Base-by-base conservation (phyloP, 2,113 vertebrate species). In the Nanorana parkeri region DNA sequence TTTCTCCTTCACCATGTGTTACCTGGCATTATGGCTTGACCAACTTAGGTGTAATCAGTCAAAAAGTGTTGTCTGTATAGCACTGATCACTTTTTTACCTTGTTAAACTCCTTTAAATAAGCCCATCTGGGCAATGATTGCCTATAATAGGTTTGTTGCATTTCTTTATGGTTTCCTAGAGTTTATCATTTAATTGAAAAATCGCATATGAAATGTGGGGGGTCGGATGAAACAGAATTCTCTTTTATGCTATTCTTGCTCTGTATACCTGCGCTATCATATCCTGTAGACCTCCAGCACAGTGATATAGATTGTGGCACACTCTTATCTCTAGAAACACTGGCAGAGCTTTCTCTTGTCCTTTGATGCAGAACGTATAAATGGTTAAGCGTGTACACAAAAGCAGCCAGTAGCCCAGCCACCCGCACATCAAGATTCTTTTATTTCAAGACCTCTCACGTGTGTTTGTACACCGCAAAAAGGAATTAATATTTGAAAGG, bases 401-500 rank as follows among this genome's bases (percentile, higher is more conserved):
- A 69, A 69, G 54, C 78, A 24, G 52, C 54, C 66, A 68, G 52
- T 58, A n/a, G 58, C 65, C 77, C 68, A 60, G 51, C 58, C 77
- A 68, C 54, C 52, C 20, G 55, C 67, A 68, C 67, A 58, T 51
- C 41, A 69, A 80, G 29, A 47, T 81, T 21, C 26, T 75, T 81
- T 75, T 75, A 65, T 81, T 81, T 74, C 74, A 81, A 74, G 61
- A 74, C 63, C 85, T 83, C 88, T 88, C 81, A 76, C 86, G 85
- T 86, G 78, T 84, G 85, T 81, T 85, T 86, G 83, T 88, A 83
- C 86, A 88, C 79, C 87, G 85, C 74, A 85, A 86, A 68, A 82
- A 84, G 86, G 87, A 86, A 74, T 84, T 84, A 21, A 83, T 84
- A 80, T 87, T 88, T 86, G 87, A 92, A 91, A 91, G 89, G 88